Conservation (phyloP, 2,113 vertebrate species). For the Promerops cafer region DNA sequence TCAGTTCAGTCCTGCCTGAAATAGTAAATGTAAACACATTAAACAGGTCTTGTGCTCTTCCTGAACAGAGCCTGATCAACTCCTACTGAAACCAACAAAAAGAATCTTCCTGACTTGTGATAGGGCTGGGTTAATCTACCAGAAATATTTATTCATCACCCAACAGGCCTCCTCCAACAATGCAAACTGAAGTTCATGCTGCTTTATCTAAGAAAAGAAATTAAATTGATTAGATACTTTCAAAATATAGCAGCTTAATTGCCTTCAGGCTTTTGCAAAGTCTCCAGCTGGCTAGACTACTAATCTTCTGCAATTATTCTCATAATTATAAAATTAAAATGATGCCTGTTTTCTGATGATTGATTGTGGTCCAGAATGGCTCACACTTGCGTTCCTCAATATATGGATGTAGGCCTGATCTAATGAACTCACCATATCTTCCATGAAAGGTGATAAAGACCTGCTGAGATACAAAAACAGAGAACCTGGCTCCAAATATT, state of each 20-base stretch:
- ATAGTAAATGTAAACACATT: conserved; percentile 13
- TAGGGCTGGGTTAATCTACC: background rate
- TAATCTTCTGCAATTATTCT: conserved; percentile 28
- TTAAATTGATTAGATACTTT: conserved; percentile 6
- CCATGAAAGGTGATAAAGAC: background rate
- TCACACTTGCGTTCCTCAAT: background rate
- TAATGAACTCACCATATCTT: background rate
- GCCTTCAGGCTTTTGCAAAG: background rate
- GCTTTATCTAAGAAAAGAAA: conserved; percentile 8
- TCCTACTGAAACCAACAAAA: background rate
- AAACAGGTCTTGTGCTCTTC: background rate
- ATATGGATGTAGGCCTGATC: background rate
- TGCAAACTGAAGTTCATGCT: background rate
- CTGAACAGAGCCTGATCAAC: background rate
- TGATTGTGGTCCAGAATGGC: background rate
- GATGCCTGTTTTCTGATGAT: background rate
- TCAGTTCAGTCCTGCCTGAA: background rate
- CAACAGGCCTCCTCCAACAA: background rate
- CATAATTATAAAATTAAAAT: conserved; percentile 18
- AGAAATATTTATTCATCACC: background rate
- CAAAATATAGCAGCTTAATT: conserved; percentile 12
- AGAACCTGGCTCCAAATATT: background rate
- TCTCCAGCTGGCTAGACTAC: background rate
- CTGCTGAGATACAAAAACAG: background rate
- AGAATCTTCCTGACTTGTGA: background rate